Evolutionary conservation across 35 echinoderm and acorn worm genomes (phyloP).

Genomic region (Hemicentrotus pulcherrimus): DNA sequence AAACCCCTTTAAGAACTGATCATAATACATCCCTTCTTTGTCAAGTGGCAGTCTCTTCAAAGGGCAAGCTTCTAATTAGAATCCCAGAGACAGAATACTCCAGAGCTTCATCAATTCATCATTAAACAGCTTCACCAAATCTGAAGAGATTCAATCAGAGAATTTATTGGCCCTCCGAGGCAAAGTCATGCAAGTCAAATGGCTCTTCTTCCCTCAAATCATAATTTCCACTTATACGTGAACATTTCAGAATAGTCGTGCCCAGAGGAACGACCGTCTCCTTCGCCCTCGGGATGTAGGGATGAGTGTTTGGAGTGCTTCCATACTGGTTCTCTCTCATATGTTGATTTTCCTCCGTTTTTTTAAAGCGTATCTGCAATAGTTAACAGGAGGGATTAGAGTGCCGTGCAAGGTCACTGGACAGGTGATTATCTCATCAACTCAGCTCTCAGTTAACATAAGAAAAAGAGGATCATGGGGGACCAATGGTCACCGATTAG

Average conservation of each 20-base stretch:
- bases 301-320: neutral
- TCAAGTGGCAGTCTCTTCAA: neutral
- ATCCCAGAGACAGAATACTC: slow-evolving; percentile 9
- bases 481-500: too few relatives aligned
- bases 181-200: slow-evolving; percentile 1
- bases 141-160: slow-evolving; percentile 3
- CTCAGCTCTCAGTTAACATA: too few relatives aligned
- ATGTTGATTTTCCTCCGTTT: neutral
- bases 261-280: neutral
- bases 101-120: slow-evolving; percentile 10
- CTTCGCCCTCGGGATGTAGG: neutral
- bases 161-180: neutral
- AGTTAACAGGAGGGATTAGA: too few relatives aligned
- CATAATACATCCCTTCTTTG: neutral
- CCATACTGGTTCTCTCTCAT: neutral
- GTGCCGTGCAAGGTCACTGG: too few relatives aligned
- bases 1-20: neutral
- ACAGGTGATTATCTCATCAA: too few relatives aligned
- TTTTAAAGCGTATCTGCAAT: too few relatives aligned
- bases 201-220: slow-evolving; percentile 9
- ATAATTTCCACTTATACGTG: neutral
- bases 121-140: neutral
- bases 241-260: neutral
- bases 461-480: too few relatives aligned
- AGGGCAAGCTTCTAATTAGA: neutral